These are phyloP conservation scores for Ibidorhyncha struthersii DNA, from an alignment of 2,113 vertebrate genomes.

Conservation along the genomic window DNA sequence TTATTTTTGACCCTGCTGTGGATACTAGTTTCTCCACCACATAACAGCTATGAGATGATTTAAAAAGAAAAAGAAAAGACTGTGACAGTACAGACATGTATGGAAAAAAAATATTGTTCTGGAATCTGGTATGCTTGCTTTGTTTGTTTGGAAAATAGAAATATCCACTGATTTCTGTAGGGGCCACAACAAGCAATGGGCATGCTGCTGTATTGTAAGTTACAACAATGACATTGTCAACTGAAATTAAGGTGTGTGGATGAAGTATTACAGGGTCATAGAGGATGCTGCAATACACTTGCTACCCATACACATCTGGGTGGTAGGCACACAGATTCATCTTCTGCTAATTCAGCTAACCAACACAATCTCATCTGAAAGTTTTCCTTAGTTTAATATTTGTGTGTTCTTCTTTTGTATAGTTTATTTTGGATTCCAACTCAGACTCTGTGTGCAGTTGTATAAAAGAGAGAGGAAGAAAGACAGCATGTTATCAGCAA, in stretches of 20 bases:
- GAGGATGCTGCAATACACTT: not conserved
- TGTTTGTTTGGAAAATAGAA: not conserved
- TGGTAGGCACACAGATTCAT: not conserved
- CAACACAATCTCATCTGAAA: not conserved
- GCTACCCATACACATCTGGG: fast-evolving
- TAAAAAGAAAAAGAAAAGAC: not conserved
- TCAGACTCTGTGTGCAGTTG: not conserved
- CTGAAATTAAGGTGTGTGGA: not conserved
- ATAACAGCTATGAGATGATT: not conserved
- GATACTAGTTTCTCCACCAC: not conserved
- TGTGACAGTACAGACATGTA: not conserved
- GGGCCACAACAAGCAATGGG: not conserved
- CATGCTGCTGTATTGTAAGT: not conserved
- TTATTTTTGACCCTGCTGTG: not conserved
- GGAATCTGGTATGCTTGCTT: not conserved
- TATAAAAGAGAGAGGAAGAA: not conserved
- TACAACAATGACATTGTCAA: not conserved
- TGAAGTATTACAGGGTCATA: not conserved
- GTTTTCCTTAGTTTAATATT: not conserved
- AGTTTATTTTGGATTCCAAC: not conserved
- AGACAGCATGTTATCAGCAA: not conserved
- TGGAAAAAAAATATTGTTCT: not conserved
- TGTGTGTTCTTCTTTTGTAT: not conserved
- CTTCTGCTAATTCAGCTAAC: not conserved
- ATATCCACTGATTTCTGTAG: not conserved